Percentiles rank a stretch among this genome's conserved stretches.
Conservation (phyloP, 2,113 vertebrate genomes). For the Phyllostomus discolor region DNA sequence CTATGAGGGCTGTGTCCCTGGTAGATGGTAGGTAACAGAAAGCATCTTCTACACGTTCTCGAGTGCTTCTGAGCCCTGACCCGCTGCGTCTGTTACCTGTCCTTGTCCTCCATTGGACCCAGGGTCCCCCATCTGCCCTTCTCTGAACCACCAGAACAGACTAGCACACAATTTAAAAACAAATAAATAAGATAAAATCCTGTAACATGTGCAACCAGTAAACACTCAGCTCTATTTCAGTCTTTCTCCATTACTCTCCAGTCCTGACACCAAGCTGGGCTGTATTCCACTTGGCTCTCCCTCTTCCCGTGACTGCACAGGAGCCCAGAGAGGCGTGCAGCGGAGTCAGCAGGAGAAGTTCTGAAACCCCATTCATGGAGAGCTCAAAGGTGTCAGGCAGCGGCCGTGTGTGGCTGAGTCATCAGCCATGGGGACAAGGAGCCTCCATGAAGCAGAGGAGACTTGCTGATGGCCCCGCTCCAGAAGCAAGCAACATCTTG, state of each 20-base stretch:
- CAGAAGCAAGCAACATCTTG: not conserved
- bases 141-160: not conserved
- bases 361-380: not conserved
- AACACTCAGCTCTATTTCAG: not conserved
- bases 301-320: slow-evolving; percentile 13
- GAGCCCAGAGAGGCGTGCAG: not conserved
- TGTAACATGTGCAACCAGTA: not conserved
- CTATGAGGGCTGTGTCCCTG: not conserved
- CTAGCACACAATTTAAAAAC: not conserved
- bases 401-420: not conserved
- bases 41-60: not conserved
- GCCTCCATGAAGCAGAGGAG: not conserved
- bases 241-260: not conserved
- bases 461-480: not conserved
- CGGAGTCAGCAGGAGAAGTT: not conserved
- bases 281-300: not conserved
- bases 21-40: not conserved
- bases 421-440: not conserved
- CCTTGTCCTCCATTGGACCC: not conserved
- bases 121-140: not conserved
- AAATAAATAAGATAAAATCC: not conserved
- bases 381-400: not conserved
- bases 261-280: not conserved
- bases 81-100: not conserved
- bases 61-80: not conserved